A percentile compares a stretch with the other conserved stretches of the same genome.
phyloP scores from a whole-genome alignment of 2,888 invertebrate species.

The Odontocolon sp. region DNA sequence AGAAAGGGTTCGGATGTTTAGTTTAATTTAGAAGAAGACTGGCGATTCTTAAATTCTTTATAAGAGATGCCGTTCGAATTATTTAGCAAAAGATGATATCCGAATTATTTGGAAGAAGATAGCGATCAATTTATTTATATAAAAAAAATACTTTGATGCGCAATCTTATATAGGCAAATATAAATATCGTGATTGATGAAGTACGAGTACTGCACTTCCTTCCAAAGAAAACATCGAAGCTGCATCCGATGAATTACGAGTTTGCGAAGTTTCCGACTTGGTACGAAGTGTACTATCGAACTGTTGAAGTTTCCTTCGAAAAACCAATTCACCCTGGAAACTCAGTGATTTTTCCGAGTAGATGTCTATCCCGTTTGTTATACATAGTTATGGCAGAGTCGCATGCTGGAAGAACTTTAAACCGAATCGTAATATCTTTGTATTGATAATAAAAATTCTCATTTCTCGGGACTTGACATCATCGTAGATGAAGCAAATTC shows the following conservation, averaged over 20 bases:
- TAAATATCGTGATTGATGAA: no score
- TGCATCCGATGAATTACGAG: not conserved
- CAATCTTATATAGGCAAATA: no score
- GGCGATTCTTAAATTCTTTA: no score
- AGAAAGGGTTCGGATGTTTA: no score
- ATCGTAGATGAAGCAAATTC: not conserved
- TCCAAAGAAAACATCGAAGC: no score
- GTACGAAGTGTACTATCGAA: not conserved
- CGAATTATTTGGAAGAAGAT: no score
- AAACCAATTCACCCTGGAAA: slow-evolving; percentile 1
- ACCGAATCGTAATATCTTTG: not conserved
- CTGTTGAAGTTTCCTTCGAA: slow-evolving; percentile 19
- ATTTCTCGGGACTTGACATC: not conserved
- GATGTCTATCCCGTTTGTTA: not conserved
- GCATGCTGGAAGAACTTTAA: not conserved
- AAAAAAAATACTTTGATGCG: no score
- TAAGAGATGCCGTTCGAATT: no score
- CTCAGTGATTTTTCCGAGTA: slow-evolving; percentile 3
- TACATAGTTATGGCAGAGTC: not conserved
- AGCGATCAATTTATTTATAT: no score
- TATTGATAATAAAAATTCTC: not conserved
- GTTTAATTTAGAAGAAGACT: no score
- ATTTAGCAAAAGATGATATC: no score
- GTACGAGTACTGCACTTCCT: no score
- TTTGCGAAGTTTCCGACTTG: not conserved